phyloP scores from a whole-genome alignment of 1,140 invertebrate species.

The Portunus trituberculatus region DNA sequence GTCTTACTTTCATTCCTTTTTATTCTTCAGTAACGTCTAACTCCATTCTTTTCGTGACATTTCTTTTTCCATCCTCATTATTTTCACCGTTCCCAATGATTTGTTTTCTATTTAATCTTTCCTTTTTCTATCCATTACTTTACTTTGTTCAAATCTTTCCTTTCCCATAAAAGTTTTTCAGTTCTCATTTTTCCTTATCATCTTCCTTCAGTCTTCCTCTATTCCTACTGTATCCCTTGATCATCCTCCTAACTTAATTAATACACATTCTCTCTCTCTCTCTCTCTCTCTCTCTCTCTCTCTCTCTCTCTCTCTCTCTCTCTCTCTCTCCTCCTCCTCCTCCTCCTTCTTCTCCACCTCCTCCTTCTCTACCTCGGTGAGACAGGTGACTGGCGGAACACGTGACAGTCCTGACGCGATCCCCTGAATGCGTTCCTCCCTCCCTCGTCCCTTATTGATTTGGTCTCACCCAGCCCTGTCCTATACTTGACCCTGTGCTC shows the following conservation, averaged over 20 bases:
- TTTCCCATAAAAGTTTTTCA: not conserved
- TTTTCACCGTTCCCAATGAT: not conserved
- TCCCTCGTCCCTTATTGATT: too few relatives aligned
- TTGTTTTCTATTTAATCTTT: too few relatives aligned
- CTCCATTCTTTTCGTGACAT: not conserved
- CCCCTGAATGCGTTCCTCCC: not conserved
- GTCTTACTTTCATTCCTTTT: not conserved
- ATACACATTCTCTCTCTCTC: not conserved
- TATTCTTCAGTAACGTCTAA: not conserved
- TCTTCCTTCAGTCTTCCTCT: not conserved
- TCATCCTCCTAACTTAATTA: not conserved
- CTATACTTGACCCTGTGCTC: too few relatives aligned
- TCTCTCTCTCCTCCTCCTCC: not conserved
- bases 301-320: not conserved
- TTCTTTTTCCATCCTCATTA: not conserved
- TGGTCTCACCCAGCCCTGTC: too few relatives aligned
- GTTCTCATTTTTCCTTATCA: not conserved
- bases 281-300: not conserved
- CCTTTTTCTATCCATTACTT: too few relatives aligned
- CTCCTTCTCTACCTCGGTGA: not conserved
- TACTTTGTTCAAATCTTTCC: not conserved
- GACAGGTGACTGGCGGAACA: not conserved
- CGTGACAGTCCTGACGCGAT: not conserved
- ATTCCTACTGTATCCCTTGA: not conserved
- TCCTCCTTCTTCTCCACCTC: not conserved